These are phyloP conservation scores for Exocentrus adspersus DNA, from an alignment of 2,888 invertebrate genomes.

Conservation along the genomic window DNA sequence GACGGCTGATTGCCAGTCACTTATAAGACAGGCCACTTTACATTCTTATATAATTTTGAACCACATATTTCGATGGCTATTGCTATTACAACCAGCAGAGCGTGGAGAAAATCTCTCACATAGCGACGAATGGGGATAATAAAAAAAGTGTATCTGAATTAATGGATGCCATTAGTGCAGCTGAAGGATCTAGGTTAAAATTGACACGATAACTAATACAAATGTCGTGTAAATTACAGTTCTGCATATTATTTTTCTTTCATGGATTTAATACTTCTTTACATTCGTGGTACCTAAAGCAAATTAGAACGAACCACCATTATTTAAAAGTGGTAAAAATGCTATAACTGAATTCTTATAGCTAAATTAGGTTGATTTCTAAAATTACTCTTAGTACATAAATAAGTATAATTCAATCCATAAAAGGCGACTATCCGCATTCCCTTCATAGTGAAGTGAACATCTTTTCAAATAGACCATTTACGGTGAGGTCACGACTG, in stretches of 20 bases:
- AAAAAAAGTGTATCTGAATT: not conserved
- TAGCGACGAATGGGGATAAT: not conserved
- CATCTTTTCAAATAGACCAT: no score
- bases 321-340: no score
- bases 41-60: no score
- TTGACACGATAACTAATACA: not conserved
- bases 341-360: no score
- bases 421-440: conserved; percentile 39
- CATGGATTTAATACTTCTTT: no score
- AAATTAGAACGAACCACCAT: no score
- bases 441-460: conserved; percentile 10
- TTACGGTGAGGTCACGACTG: not conserved
- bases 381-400: not conserved
- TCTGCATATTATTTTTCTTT: no score
- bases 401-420: conserved; percentile 31
- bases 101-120: not conserved
- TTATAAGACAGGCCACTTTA: no score
- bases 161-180: not conserved
- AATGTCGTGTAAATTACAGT: no score
- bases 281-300: no score
- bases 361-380: not conserved
- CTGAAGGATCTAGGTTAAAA: not conserved
- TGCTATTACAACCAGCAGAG: not conserved
- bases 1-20: no score
- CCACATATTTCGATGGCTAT: not conserved